phyloP scores from a whole-genome alignment of 2,113 vertebrate genomes.

The Climacteris rufus region DNA sequence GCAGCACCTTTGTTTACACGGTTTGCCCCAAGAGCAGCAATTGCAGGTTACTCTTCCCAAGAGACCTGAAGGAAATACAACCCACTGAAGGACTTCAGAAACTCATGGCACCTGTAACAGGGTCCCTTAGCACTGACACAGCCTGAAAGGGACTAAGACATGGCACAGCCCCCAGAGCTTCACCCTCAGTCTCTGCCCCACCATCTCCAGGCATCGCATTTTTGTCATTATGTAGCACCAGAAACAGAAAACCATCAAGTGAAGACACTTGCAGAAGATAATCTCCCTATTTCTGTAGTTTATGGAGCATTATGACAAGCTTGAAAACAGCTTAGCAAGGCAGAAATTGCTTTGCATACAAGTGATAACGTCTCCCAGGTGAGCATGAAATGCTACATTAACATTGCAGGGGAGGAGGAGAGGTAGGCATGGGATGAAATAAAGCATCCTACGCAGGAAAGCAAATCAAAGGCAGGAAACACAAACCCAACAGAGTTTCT shows the following conservation, averaged over 20 bases:
- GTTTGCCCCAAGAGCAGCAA: neutral
- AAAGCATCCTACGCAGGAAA: neutral
- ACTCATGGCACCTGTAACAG: neutral
- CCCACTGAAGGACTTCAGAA: neutral
- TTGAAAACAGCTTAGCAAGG: neutral
- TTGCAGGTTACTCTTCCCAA: neutral
- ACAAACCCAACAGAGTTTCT: constrained; percentile 8
- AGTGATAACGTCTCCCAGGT: constrained; percentile 37
- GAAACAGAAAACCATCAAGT: neutral
- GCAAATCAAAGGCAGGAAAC: constrained; percentile 15
- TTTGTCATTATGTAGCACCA: neutral
- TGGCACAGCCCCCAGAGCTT: neutral
- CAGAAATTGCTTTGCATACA: neutral
- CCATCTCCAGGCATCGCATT: neutral
- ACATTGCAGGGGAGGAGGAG: neutral
- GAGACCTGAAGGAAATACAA: neutral
- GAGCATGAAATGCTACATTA: neutral
- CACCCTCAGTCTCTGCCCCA: neutral
- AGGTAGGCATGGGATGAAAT: neutral
- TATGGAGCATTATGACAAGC: neutral
- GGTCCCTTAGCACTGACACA: neutral
- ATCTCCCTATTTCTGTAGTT: neutral
- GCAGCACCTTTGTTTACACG: neutral
- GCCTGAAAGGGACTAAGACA: neutral
- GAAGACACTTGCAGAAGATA: neutral